Evolutionary conservation across 2,113 vertebrate genomes (phyloP), one percentile per base, ranked within the genome.

Genomic region (Corythornis vintsioides): DNA sequence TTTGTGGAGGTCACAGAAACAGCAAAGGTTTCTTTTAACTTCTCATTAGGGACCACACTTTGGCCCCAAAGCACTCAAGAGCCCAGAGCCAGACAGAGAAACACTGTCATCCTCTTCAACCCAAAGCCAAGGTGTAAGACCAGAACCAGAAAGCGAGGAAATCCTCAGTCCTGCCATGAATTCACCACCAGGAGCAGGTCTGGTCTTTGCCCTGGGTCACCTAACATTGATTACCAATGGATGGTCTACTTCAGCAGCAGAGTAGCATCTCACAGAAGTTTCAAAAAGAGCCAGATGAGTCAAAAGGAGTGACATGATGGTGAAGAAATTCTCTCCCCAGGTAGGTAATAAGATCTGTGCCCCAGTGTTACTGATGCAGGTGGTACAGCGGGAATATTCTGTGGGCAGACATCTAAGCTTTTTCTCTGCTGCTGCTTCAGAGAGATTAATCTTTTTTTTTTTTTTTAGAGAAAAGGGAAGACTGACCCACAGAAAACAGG

Each of bases 21-120:
- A 88, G 84, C 72, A 67, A 92, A 83, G 59, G 35, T 93, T 96
- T 95, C 64, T 81, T 83, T 92, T 91, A 91, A 83, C 57, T 91
- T 78, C 82, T 92, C 56, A 28, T 64, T 93, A 74, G 60, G 85
- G 64, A 94, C 64, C 61, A 87, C 28, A 22, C 40, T 74, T 74
- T 13, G 2, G 60, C 63, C 82, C 35, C 45, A 73, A 74, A 94
- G 29, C 25, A 38, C 71, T 90, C 55, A 65, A 69, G 63, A 82
- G 45, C 26, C 47, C 35, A 57, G 13, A 74, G 18, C 18, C 19
- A 15, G 22, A 20, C 40, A 42, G 43, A 64, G 60, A 80, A 86
- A 76, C 45, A 24, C 11, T 2, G 4, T 38, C 38, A 38, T 84
- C 38, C 64, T 66, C 38, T 52, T 66, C 56, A 92, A 48, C 26